These are phyloP conservation scores for Ceratosolen solmsi DNA, from an alignment of 1,140 invertebrate genomes.

Conservation along the genomic window DNA sequence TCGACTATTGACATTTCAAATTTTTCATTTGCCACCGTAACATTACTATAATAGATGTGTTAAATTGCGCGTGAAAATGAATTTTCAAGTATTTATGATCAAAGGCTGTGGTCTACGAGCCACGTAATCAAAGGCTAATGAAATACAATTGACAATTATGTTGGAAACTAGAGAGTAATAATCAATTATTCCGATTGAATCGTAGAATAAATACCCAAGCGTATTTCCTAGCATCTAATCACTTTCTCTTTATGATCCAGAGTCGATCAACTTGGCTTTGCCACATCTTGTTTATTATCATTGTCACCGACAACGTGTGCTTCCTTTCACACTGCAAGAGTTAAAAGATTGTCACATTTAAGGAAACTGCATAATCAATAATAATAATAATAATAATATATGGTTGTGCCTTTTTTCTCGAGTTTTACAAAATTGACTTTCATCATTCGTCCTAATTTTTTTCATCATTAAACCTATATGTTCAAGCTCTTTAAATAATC, in stretches of 20 bases:
- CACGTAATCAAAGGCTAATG: not conserved
- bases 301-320: not conserved
- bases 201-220: slow-evolving; percentile 2
- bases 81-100: not conserved
- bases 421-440: too few relatives aligned
- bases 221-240: not conserved
- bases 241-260: not conserved
- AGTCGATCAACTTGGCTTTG: not conserved
- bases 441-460: too few relatives aligned
- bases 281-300: not conserved
- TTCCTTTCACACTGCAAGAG: not conserved
- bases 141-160: not conserved
- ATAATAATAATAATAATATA: too few relatives aligned
- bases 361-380: not conserved
- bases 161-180: slow-evolving; percentile 14
- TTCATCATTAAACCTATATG: too few relatives aligned
- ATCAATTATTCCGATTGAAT: slow-evolving; percentile 16
- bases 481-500: too few relatives aligned
- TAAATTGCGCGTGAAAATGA: not conserved
- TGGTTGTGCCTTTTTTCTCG: too few relatives aligned
- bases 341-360: not conserved
- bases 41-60: too few relatives aligned
- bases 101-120: too few relatives aligned
- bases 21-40: too few relatives aligned
- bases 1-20: too few relatives aligned